Base-by-base conservation (phyloP, 2,113 vertebrate genomes). In the Xiphophorus maculatus region DNA sequence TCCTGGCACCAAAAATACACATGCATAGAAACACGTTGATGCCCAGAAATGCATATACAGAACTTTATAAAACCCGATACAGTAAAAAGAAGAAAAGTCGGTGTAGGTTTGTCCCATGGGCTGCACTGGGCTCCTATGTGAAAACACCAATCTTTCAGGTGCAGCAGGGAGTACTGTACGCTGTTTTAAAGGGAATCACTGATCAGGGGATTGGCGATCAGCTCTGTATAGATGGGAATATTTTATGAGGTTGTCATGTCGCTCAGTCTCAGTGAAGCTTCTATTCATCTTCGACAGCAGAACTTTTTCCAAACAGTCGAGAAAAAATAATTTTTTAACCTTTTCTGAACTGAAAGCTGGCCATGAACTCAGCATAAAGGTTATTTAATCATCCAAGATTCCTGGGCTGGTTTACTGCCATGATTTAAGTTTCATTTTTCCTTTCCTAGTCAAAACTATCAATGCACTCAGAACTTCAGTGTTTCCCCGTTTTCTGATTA, bases 1-100 rank as follows among this genome's bases (percentile, higher is more conserved):
- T 97, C 93, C 79, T 81, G 70, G 76, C 42, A 30, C 67, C 25
- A 51, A 30, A 40, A 40, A 37, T 17, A 11, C 25, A 71, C 17
- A 72, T 12, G 42, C 12, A 30, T 6, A 17, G 22, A 30, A 9
- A 81, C 44, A 19, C 5, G 12, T 13, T 8, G 14, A 42, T 48
- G 27, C 28, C 60, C 5, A 12, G 40, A n/a, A 0, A 60, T 67
- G 29, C 13, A 10, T 67, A 33, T 15, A 48, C 17, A 68, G n/a
- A 29, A 42, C 37, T 67, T 44, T 29, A 29, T 9, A 6, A 44
- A 42, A 13, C 8, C 37, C 19, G 19, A 32, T 19, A 32, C 15
- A 33, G 30, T 15, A 37, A 37, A 13, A 58, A 68, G 61, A 6
- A 19, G 9, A 12, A 19, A 8, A 22, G 62, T 32, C 17, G 10